A percentile compares a stretch with the other conserved stretches of the same genome.
Conservation (phyloP, 2,797 vertebrate genomes). For the Sebastes vulpes region DNA sequence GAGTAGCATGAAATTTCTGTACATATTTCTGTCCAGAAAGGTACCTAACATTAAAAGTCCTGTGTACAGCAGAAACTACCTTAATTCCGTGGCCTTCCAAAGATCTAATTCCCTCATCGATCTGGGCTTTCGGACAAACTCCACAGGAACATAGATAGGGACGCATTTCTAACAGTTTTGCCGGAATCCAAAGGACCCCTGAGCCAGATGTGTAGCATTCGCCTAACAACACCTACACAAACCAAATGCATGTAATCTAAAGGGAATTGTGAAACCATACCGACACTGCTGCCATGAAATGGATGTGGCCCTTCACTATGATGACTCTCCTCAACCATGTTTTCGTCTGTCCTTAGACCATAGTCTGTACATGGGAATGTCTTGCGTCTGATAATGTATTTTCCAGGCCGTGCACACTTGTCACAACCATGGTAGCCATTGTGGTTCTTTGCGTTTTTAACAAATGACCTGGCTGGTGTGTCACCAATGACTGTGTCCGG, state of each 20-base stretch:
- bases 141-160: background rate
- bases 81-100: background rate
- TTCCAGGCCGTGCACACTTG: constrained; percentile 8
- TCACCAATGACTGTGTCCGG: background rate
- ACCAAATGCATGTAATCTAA: background rate
- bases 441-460: constrained; percentile 21
- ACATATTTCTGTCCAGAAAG: background rate
- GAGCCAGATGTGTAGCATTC: background rate
- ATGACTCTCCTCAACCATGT: background rate
- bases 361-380: background rate
- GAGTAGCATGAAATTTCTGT: background rate
- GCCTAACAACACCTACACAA: background rate
- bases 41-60: background rate
- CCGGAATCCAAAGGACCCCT: background rate
- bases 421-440: constrained; percentile 8
- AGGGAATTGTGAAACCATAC: background rate
- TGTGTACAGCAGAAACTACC: background rate
- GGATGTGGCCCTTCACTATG: background rate
- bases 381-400: constrained; percentile 16
- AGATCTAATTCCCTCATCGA: background rate
- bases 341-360: background rate
- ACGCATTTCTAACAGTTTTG: background rate
- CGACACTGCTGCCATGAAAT: background rate
- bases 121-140: background rate
- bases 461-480: constrained; percentile 17